A percentile compares a stretch with the other conserved stretches of the same genome.
phyloP scores from a whole-genome alignment of 1,140 invertebrate species.

The Ooceraea biroi region DNA sequence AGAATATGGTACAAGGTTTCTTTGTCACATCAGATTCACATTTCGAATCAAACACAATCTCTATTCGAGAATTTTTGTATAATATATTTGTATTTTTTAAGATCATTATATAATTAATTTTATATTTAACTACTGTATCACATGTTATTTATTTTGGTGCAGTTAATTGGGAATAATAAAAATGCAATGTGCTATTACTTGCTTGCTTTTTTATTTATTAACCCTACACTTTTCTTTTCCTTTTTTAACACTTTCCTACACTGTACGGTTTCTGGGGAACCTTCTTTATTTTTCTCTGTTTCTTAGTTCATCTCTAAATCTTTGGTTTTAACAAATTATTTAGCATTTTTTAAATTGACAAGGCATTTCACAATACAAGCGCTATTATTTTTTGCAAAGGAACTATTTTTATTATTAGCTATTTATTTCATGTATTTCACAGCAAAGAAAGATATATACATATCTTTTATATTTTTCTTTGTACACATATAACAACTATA shows the following conservation, averaged over 20 bases:
- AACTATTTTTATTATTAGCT: neutral
- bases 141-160: constrained; percentile 71
- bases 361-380: neutral
- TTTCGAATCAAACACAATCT: constrained; percentile 54
- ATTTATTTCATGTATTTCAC: constrained; percentile 7
- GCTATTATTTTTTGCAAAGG: neutral
- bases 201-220: constrained; percentile 84
- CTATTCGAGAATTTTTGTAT: constrained; percentile 58
- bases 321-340: neutral
- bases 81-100: constrained; percentile 69
- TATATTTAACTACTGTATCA: constrained; percentile 75
- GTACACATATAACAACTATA: neutral
- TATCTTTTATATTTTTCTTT: too few relatives aligned
- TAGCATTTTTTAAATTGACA: neutral
- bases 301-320: constrained; percentile 35
- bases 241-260: constrained; percentile 75
- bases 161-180: constrained; percentile 80
- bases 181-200: constrained; percentile 78
- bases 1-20: neutral
- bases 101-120: constrained; percentile 57
- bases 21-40: constrained; percentile 70
- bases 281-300: constrained; percentile 45
- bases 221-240: constrained; percentile 76
- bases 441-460: neutral
- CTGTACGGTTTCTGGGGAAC: constrained; percentile 58